A percentile compares a stretch with the other conserved stretches of the same genome.
Conservation (phyloP, 2,113 vertebrate species). For the Prunella fulvescens region DNA sequence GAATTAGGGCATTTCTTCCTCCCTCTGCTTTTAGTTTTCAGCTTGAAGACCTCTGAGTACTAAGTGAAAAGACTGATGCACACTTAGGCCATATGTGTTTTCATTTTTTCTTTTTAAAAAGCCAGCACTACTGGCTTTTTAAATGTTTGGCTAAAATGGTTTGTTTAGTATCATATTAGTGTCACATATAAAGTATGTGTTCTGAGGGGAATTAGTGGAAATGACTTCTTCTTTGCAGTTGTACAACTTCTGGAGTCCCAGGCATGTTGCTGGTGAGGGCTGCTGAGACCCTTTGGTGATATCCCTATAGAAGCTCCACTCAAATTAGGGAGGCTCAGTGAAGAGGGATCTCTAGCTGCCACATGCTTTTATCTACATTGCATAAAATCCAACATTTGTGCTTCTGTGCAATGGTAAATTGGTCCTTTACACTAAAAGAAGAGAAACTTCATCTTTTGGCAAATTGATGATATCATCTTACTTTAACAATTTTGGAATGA, state of each 20-base stretch:
- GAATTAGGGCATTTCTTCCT: conserved; percentile 1
- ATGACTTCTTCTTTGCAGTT: not conserved
- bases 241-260: not conserved
- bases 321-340: not conserved
- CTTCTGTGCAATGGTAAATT: conserved; percentile 10
- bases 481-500: not conserved
- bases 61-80: not conserved
- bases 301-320: not conserved
- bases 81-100: not conserved
- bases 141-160: not conserved
- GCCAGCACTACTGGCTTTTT: not conserved
- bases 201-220: not conserved
- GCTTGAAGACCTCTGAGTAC: not conserved
- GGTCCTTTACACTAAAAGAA: not conserved
- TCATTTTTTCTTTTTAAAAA: not conserved
- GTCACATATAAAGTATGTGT: not conserved
- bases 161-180: not conserved
- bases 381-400: conserved; percentile 31
- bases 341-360: not conserved
- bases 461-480: not conserved
- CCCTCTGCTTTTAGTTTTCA: not conserved
- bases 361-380: not conserved
- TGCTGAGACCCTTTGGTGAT: not conserved
- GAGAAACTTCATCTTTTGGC: not conserved
- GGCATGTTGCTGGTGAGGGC: not conserved